A percentile compares a stretch with the other conserved stretches of the same genome.
Conservation (phyloP, 1,140 invertebrate genomes). For the Drosophila arawakana region DNA sequence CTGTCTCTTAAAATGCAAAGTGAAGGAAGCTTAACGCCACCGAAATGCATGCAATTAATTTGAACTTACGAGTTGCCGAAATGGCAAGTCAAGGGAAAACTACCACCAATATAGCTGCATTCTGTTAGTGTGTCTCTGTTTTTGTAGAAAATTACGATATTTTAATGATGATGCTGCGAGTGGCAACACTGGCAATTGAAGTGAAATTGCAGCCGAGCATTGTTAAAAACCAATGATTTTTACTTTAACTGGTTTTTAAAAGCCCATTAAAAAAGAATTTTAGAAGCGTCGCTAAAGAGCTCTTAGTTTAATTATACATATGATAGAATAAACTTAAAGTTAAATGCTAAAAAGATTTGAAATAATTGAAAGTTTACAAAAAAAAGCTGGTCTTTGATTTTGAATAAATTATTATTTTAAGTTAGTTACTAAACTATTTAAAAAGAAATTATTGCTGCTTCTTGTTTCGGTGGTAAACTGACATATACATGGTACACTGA, state of each 20-base stretch:
- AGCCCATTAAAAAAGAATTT: background rate
- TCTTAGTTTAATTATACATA: too few species aligned
- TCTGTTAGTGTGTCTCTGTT: background rate
- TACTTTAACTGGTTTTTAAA: background rate
- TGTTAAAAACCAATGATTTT: background rate
- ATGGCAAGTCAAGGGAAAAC: slow-evolving; percentile 10
- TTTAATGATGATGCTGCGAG: slow-evolving; percentile 29
- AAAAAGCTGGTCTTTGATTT: too few species aligned
- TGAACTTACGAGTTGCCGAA: slow-evolving; percentile 51
- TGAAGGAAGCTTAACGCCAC: slow-evolving; percentile 34
- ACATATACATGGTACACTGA: too few species aligned
- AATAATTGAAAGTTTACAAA: too few species aligned
- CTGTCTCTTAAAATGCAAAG: slow-evolving; percentile 67
- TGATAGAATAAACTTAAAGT: too few species aligned
- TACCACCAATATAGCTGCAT: slow-evolving; percentile 9
- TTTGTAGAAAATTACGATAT: slow-evolving; percentile 21
- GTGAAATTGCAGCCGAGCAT: slow-evolving; percentile 1
- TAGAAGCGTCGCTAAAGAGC: background rate
- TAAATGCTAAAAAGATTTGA: too few species aligned
- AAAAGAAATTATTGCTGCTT: too few species aligned
- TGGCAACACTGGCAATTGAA: background rate
- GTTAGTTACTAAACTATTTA: too few species aligned
- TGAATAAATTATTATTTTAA: too few species aligned
- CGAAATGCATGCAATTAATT: slow-evolving; percentile 78
- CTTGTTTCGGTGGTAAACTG: too few species aligned